A percentile compares a stretch with the other conserved stretches of the same genome.
Conservation (phyloP, 2,113 vertebrate species). For the Camelus bactrianus region DNA sequence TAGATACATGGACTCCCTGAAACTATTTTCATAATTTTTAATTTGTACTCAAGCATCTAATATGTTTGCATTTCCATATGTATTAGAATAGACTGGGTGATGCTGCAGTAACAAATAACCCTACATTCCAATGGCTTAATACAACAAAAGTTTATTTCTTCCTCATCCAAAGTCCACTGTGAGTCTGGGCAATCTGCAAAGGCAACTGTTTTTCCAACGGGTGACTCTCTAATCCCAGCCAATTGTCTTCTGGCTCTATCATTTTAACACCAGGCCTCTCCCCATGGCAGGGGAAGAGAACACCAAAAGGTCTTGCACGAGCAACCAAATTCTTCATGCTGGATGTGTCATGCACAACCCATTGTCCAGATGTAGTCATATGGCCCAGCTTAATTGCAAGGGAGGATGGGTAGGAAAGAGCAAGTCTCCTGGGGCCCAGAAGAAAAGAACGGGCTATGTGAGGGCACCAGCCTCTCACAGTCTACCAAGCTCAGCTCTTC, state of each 20-base stretch:
- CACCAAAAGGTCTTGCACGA: not conserved
- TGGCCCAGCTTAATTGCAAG: not conserved
- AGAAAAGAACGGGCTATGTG: not conserved
- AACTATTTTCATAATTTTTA: not conserved
- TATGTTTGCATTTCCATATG: not conserved
- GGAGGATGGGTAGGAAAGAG: not conserved
- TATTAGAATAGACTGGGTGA: not conserved
- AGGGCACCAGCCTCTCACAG: not conserved
- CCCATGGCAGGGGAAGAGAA: not conserved
- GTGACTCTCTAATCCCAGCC: not conserved
- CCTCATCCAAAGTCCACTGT: not conserved
- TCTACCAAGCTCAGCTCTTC: not conserved
- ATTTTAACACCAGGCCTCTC: not conserved
- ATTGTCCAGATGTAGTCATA: not conserved
- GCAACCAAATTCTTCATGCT: not conserved
- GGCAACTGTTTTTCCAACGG: not conserved
- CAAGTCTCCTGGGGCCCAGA: not conserved
- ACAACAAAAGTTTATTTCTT: conserved; percentile 10
- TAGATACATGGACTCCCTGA: not conserved
- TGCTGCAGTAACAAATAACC: not conserved
- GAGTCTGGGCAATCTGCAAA: conserved; percentile 9
- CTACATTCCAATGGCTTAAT: not conserved
- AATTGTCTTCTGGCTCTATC: not conserved
- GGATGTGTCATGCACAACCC: not conserved
- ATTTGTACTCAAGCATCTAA: not conserved